phyloP scores from a whole-genome alignment of 2,888 invertebrate species.

The Thalpophila matura region DNA sequence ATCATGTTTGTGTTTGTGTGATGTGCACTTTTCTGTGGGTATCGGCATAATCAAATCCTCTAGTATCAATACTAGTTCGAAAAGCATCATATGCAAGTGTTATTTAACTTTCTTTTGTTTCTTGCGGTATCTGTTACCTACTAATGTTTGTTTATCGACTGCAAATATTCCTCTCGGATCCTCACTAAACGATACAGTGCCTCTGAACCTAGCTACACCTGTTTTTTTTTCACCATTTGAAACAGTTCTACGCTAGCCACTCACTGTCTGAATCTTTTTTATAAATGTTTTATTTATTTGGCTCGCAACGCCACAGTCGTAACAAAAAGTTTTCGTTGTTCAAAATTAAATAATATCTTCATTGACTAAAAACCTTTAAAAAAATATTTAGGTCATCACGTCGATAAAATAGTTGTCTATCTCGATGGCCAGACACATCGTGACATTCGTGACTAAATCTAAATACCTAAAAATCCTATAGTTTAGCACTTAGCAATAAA shows the following conservation, averaged over 20 bases:
- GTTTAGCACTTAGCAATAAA: conserved; percentile 26
- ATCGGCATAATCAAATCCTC: too few species aligned
- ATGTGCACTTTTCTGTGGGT: too few species aligned
- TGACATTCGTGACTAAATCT: conserved; percentile 31
- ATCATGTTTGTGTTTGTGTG: too few species aligned
- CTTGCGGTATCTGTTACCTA: not conserved
- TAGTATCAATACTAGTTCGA: too few species aligned
- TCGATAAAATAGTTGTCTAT: not conserved
- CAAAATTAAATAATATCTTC: not conserved
- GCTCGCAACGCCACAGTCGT: not conserved
- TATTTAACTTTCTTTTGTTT: not conserved
- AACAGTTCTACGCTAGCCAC: not conserved
- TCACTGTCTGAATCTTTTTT: not conserved
- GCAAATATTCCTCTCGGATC: not conserved
- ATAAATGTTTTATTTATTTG: not conserved
- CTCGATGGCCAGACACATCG: conserved; percentile 10
- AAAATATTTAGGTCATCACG: conserved; percentile 1
- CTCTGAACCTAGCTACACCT: too few species aligned
- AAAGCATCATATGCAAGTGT: too few species aligned
- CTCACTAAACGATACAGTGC: not conserved
- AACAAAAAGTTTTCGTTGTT: conserved; percentile 7
- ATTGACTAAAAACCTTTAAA: not conserved
- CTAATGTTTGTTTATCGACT: not conserved
- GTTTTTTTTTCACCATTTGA: not conserved
- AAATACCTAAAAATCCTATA: conserved; percentile 20